Base-by-base conservation (phyloP, 2,888 invertebrate genomes). In the Anagyrus pseudococci region DNA sequence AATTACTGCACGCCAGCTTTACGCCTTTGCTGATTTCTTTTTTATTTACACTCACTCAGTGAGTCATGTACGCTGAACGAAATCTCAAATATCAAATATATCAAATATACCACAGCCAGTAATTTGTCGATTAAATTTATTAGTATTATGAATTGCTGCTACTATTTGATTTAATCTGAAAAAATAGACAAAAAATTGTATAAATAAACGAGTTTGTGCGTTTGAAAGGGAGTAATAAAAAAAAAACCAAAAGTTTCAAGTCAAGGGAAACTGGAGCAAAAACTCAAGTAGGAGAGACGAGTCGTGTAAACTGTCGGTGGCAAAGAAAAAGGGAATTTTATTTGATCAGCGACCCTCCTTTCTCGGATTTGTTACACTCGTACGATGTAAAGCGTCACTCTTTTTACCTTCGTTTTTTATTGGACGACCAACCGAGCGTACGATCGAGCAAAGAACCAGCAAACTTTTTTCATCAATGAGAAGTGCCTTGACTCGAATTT, bases 341-440 rank as follows among this genome's bases (percentile, higher is more conserved):
- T 29, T 29, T 29, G 29, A 29, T 4, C 29, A 46, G 47, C 25
- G n/a, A 43, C 20, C 20, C 43, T 19, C 23, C 23, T 15, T 19
- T 26, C 19, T 8, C 8, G 4, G 6, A 26, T 26, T 25, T 48
- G 19, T n/a, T 26, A 23, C 47, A 23, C 23, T 23, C 4, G 47
- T n/a, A 47, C 15, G 8, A 2, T 1, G 8, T 19, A 19, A 48
- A n/a, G 23, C 26, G 56, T 56, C 56, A 40, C 37, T n/a, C n/a
- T 56, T 47, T 40, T 40, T 40, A 8, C 25, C 40, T 40, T 40
- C 56, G 56, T 10, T 8, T 19, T 56, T 56, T 37, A 47, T 47
- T 33, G 43, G n/a, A n/a, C n/a, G n/a, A n/a, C n/a, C n/a, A n/a
- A n/a, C n/a, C n/a, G n/a, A n/a, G 44, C 44, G 20, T 43, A 29